Base-by-base conservation (phyloP, 2,888 invertebrate genomes). In the Leptopilina myrica region DNA sequence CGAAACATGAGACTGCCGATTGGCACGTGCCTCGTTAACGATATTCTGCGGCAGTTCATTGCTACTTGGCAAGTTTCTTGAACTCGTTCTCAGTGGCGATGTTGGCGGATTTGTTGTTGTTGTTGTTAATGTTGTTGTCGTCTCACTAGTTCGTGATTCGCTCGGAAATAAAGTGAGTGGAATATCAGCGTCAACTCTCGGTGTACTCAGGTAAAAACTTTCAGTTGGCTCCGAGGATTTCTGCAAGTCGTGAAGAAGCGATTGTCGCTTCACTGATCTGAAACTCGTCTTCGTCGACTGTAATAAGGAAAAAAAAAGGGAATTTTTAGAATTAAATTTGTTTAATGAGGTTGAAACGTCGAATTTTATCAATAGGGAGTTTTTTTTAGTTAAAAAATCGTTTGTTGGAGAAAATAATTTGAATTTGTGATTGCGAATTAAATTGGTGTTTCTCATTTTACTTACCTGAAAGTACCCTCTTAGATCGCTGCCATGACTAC, bases 141-240 rank as follows among this genome's bases (percentile, higher is more conserved):
- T 43, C 43, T 43, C 43, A 43, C 46, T 62, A 12, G 14, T 59
- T 12, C 14, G 33, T 12, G 49, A 62, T 20, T 67, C 82, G 11
- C 80, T 81, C 0, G 89, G 82, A 64, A 89, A 87, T 33, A 89
- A 85, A 1, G 89, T 91, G 33, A 91, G 81, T 7, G 91, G 91
- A 76, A 91, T 91, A 79, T 91, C 91, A 15, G 89, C 77, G 79
- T 91, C 91, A 33, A 91, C 90, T 33, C 91, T 80, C 1, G 91
- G 91, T 11, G 91, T 91, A 79, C 91, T 89, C 77, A 91, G 91
- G 84, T 91, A 91, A 80, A 89, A 91, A 78, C 89, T 89, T 83
- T 91, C 91, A 26, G 86, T 82, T 79, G 85, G 83, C 53, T 84
- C 84, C 9, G 90, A 86, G 46, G 89, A 88, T 56, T 85, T 85